Percentiles rank a stretch among this genome's conserved stretches.
Conservation (phyloP, 2,797 vertebrate species). For the Acipenser ruthenus region DNA sequence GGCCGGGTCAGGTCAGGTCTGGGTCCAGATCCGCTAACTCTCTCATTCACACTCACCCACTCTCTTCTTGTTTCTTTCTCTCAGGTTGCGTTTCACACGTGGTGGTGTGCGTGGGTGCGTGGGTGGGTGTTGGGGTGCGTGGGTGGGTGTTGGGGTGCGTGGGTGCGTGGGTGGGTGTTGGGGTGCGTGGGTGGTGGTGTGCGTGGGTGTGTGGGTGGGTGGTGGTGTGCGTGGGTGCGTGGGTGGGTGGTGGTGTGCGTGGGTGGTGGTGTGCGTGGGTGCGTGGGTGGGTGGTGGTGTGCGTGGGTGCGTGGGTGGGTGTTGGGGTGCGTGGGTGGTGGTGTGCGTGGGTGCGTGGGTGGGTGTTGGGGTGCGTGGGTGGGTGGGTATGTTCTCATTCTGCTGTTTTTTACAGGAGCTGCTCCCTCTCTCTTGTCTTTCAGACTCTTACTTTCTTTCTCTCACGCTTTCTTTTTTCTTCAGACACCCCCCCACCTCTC, state of each 20-base stretch:
- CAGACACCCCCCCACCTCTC: background rate
- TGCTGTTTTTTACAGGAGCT: conserved; percentile 10
- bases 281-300: conserved; percentile 13
- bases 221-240: conserved; percentile 32
- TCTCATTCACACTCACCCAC: too few species aligned
- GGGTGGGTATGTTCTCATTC: conserved; percentile 33
- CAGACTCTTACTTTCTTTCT: conserved; percentile 17
- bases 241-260: conserved; percentile 33
- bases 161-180: conserved; percentile 4
- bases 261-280: conserved; percentile 28
- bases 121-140: too few species aligned
- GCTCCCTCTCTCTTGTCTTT: conserved; percentile 14
- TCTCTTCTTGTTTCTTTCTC: too few species aligned
- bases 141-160: too few species aligned
- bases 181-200: background rate
- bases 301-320: background rate
- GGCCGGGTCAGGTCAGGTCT: too few species aligned
- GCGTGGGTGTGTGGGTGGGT: conserved; percentile 31
- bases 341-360: too few species aligned
- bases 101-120: too few species aligned
- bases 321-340: too few species aligned
- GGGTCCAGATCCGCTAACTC: too few species aligned
- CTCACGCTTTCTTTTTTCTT: conserved; percentile 29
- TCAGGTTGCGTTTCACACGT: too few species aligned
- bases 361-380: too few species aligned